phyloP scores from a whole-genome alignment of 2,888 invertebrate species.

The Torymus tubicola region DNA sequence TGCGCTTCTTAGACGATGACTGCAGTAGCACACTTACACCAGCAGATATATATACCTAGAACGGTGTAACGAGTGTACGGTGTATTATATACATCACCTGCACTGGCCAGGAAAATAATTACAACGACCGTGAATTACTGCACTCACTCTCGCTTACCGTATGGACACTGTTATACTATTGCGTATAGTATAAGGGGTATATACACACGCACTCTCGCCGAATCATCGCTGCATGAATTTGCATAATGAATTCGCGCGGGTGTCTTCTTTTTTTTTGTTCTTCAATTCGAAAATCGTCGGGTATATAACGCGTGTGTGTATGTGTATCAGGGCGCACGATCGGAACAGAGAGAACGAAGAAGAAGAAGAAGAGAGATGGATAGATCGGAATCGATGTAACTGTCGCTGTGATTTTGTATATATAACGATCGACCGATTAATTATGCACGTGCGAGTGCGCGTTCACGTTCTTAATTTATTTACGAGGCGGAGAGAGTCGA shows the following conservation, averaged over 20 bases:
- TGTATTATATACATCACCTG: too few relatives aligned
- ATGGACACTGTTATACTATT: too few relatives aligned
- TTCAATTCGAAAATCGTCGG: slow-evolving; percentile 21
- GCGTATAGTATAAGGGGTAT: slow-evolving; percentile 32
- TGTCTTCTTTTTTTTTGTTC: not conserved
- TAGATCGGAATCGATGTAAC: slow-evolving; percentile 45
- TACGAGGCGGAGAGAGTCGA: not conserved
- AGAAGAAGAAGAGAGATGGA: not conserved
- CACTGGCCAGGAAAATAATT: too few relatives aligned
- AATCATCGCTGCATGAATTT: slow-evolving; percentile 41
- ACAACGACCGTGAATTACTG: too few relatives aligned
- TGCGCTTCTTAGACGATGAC: not conserved
- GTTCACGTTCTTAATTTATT: slow-evolving; percentile 24
- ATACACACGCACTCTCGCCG: slow-evolving; percentile 7
- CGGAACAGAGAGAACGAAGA: not conserved
- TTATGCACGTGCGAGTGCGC: slow-evolving; percentile 8
- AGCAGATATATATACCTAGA: too few relatives aligned
- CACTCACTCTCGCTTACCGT: too few relatives aligned
- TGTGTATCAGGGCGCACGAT: slow-evolving; percentile 15
- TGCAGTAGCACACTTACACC: not conserved
- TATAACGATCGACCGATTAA: slow-evolving; percentile 44
- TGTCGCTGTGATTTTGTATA: slow-evolving; percentile 41
- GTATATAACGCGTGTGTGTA: not conserved
- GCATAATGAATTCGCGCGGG: slow-evolving; percentile 47
- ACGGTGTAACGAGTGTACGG: too few relatives aligned